A percentile compares a stretch with the other conserved stretches of the same genome.
Evolutionary conservation across 2,888 invertebrate genomes (phyloP).

Genomic region (Acanthosepion lycidas): DNA sequence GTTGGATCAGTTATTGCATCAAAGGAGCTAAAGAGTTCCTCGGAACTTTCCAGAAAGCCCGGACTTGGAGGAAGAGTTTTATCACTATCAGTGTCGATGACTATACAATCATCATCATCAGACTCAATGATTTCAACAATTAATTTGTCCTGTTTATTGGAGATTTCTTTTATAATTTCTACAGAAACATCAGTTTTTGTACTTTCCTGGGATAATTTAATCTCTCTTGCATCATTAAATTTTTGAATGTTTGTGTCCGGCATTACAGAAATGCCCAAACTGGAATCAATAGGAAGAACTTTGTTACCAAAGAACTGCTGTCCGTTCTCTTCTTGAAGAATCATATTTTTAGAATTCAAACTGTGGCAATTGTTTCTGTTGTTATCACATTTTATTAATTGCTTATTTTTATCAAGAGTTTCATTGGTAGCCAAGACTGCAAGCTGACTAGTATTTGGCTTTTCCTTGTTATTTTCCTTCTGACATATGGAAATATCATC

Average conservation of each 20-base stretch:
- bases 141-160: not conserved
- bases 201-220: not conserved
- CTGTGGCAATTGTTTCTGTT: not conserved
- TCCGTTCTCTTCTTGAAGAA: not conserved
- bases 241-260: not conserved
- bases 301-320: not conserved
- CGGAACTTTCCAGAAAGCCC: not conserved
- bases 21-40: not conserved
- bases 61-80: not conserved
- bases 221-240: not conserved
- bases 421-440: not conserved
- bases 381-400: not conserved
- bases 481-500: no score
- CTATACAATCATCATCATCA: not conserved
- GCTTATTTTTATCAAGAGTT: not conserved
- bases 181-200: not conserved
- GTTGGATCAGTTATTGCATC: not conserved
- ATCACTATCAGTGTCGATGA: not conserved
- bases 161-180: not conserved
- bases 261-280: not conserved
- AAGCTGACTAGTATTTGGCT: not conserved
- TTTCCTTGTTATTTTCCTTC: no score
- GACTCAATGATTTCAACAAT: not conserved
- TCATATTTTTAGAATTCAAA: not conserved
- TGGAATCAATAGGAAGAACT: not conserved